A percentile compares a stretch with the other conserved stretches of the same genome.
Conservation (phyloP, 2,113 vertebrate genomes). For the Genyomyrus donnyi region DNA sequence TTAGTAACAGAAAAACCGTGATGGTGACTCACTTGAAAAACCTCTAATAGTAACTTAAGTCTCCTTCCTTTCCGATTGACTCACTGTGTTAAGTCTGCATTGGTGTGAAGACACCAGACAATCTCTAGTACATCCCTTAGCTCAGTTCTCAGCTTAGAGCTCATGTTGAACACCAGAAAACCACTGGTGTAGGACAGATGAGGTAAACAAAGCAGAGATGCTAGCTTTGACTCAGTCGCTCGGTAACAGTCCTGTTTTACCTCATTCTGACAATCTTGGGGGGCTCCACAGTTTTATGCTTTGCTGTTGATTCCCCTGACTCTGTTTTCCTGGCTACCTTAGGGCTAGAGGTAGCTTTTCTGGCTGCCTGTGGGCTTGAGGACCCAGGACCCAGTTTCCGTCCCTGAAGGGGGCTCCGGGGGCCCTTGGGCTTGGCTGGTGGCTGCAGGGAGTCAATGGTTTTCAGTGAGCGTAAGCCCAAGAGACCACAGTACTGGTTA, state of each 20-base stretch:
- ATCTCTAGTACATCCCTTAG: background rate
- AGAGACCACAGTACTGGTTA: constrained; percentile 79
- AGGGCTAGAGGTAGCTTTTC: constrained; percentile 67
- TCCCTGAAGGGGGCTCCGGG: constrained; percentile 74
- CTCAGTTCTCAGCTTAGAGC: background rate
- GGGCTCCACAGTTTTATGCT: constrained; percentile 52
- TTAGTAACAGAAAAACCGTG: background rate
- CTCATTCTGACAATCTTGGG: constrained; percentile 44
- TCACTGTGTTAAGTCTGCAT: background rate
- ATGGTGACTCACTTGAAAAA: background rate
- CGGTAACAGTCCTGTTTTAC: constrained; percentile 36
- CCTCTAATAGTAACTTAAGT: background rate
- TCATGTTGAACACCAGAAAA: background rate
- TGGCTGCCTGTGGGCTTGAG: constrained; percentile 71
- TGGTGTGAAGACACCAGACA: background rate
- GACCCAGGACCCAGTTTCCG: constrained; percentile 67
- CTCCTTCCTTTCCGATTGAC: background rate
- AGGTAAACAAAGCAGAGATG: background rate
- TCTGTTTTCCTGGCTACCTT: constrained; percentile 65
- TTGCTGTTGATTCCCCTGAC: constrained; percentile 45
- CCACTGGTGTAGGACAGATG: constrained; percentile 12
- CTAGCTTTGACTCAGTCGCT: background rate
- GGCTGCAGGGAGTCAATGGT: constrained; percentile 60
- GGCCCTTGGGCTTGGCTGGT: constrained; percentile 70
- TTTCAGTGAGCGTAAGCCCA: constrained; percentile 70